A percentile compares a stretch with the other conserved stretches of the same genome.
phyloP scores from a whole-genome alignment of 2,113 vertebrate species.

The Phalacrocorax brasilianus region DNA sequence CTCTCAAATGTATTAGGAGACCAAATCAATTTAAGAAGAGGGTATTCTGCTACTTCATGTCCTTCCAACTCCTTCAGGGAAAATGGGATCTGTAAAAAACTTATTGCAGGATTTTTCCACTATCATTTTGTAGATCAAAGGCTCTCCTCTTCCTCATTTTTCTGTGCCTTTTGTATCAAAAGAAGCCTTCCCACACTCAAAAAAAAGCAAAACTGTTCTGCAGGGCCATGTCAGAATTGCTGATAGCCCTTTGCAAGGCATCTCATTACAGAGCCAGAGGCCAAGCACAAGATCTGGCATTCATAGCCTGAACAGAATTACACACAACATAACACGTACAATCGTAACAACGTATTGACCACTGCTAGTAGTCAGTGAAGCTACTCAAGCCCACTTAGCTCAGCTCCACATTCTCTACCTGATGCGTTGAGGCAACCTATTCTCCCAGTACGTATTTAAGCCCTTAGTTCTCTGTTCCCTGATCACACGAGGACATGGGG shows the following conservation, averaged over 20 bases:
- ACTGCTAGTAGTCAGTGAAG: neutral
- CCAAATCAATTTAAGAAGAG: neutral
- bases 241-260: neutral
- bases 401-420: too few relatives aligned
- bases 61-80: neutral
- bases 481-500: accelerated
- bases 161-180: neutral
- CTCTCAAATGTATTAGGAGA: neutral
- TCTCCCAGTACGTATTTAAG: neutral
- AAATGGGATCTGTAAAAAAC: neutral
- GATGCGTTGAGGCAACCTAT: neutral
- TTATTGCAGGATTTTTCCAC: neutral
- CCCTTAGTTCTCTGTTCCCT: neutral
- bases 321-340: neutral
- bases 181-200: neutral
- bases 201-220: neutral
- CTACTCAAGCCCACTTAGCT: neutral
- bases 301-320: neutral
- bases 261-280: neutral
- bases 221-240: neutral
- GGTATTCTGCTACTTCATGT: neutral
- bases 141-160: neutral
- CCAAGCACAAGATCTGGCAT: neutral
- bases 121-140: neutral
- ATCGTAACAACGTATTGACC: neutral